Percentiles rank a stretch among this genome's conserved stretches.
Evolutionary conservation across 2,888 invertebrate species (phyloP).

Genomic region (Rotaria magnacalcarata): DNA sequence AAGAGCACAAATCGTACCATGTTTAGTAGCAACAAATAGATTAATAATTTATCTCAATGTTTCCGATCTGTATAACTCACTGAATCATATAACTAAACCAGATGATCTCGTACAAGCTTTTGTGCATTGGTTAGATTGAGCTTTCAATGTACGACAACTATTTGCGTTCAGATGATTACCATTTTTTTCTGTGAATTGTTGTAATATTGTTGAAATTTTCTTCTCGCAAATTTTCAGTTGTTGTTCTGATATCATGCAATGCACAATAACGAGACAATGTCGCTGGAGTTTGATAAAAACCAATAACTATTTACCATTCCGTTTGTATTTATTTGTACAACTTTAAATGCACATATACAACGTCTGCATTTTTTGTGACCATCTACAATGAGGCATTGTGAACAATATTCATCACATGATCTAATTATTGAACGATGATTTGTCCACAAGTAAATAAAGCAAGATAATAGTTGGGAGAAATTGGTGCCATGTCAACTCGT

Average conservation of each 20-base stretch:
- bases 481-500: neutral
- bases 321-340: neutral
- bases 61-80: neutral
- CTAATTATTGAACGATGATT: neutral
- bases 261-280: neutral
- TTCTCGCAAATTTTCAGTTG: neutral
- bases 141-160: neutral
- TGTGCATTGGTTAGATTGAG: neutral
- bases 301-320: neutral
- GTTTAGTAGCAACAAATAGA: neutral
- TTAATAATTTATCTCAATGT: neutral
- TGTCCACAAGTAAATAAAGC: neutral
- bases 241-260: neutral
- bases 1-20: neutral
- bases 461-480: neutral
- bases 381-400: neutral
- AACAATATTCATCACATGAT: neutral
- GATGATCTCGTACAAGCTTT: neutral
- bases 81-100: neutral
- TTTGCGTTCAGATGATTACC: neutral
- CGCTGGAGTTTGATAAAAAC: neutral
- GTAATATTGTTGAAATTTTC: neutral
- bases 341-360: neutral
- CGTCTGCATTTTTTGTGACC: neutral
- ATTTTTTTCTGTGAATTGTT: neutral